phyloP scores from a whole-genome alignment of 2,888 invertebrate genomes.

The Phengaris arion region DNA sequence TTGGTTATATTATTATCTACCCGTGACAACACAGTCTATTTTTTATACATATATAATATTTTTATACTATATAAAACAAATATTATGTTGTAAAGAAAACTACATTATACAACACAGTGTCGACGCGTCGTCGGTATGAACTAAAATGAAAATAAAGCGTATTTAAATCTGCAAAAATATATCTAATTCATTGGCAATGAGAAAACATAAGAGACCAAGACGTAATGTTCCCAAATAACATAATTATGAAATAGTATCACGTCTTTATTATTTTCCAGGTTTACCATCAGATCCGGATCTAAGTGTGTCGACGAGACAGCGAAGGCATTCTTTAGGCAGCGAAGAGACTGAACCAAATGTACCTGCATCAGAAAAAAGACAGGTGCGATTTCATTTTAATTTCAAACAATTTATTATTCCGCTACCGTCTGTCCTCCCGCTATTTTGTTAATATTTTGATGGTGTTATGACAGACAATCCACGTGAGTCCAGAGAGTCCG shows the following conservation, averaged over 20 bases:
- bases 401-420: not conserved
- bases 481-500: conserved; percentile 81
- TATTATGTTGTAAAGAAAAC: too few relatives aligned
- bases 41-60: too few relatives aligned
- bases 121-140: too few relatives aligned
- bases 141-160: too few relatives aligned
- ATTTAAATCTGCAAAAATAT: too few relatives aligned
- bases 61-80: too few relatives aligned
- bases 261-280: conserved; percentile 46
- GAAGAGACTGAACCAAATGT: conserved; percentile 58
- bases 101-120: too few relatives aligned
- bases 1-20: not conserved
- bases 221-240: not conserved
- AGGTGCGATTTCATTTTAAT: conserved; percentile 49
- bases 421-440: too few relatives aligned
- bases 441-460: not conserved
- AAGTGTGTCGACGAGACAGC: conserved; percentile 57
- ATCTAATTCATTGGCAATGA: too few relatives aligned
- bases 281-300: conserved; percentile 72
- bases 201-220: too few relatives aligned
- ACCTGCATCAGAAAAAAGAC: conserved; percentile 68
- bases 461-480: conserved; percentile 57
- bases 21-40: too few relatives aligned
- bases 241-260: not conserved
- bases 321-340: conserved; percentile 68